phyloP scores from a whole-genome alignment of 2,888 invertebrate genomes.

The Drosophila yooni region DNA sequence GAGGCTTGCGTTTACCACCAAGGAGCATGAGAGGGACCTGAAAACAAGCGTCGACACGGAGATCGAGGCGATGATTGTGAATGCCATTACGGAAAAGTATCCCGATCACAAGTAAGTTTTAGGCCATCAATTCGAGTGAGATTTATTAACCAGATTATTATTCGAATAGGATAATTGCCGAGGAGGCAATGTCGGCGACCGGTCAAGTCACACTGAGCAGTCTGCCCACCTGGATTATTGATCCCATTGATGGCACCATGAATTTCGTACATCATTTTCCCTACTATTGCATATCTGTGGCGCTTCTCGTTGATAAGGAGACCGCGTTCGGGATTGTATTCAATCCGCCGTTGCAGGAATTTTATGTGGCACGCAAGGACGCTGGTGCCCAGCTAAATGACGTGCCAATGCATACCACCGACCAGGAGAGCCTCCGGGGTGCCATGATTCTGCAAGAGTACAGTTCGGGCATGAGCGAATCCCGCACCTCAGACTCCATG shows the following conservation, averaged over 20 bases:
- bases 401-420: constrained; percentile 31
- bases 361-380: constrained; percentile 51
- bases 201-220: constrained; percentile 46
- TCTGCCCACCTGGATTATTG: constrained; percentile 62
- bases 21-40: constrained; percentile 30
- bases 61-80: constrained; percentile 50
- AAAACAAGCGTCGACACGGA: constrained; percentile 37
- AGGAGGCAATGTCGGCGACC: constrained; percentile 28
- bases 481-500: constrained; percentile 85
- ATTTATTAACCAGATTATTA: not conserved
- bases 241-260: constrained; percentile 69
- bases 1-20: constrained; percentile 23
- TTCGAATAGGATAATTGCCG: constrained; percentile 55
- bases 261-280: constrained; percentile 70
- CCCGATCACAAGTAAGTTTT: constrained; percentile 58
- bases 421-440: constrained; percentile 25
- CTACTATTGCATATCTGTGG: constrained; percentile 67
- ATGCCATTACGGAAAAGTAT: constrained; percentile 39
- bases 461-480: constrained; percentile 29
- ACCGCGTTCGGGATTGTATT: constrained; percentile 58
- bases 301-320: constrained; percentile 43
- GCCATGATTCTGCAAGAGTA: constrained; percentile 66
- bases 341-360: constrained; percentile 53
- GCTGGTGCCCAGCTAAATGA: constrained; percentile 53
- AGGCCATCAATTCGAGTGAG: not conserved